A percentile compares a stretch with the other conserved stretches of the same genome.
These are phyloP conservation scores for Oncorhynchus keta DNA, from an alignment of 2,113 vertebrate species.

Conservation along the genomic window DNA sequence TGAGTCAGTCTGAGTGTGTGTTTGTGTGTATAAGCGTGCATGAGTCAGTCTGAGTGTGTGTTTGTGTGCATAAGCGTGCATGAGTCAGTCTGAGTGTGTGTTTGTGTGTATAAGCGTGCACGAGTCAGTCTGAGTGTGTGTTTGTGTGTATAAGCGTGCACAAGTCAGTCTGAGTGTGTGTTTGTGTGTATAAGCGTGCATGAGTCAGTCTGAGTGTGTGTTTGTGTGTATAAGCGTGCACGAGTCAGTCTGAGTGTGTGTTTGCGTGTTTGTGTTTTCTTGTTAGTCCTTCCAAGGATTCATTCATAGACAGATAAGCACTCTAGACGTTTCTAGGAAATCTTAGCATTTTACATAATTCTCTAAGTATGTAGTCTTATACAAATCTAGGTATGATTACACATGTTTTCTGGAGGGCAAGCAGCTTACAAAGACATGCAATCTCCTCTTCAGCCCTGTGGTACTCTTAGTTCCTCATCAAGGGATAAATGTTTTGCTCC, in stretches of 20 bases:
- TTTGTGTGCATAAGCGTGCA: no score
- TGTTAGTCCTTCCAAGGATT: no score
- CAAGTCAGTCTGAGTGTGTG: no score
- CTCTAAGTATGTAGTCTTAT: neutral
- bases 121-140: no score
- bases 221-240: neutral
- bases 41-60: no score
- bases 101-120: no score
- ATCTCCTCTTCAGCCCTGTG: neutral
- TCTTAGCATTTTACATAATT: neutral
- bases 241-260: neutral
- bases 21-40: no score
- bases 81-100: no score
- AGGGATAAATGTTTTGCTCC: no score
- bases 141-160: no score
- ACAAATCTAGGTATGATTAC: neutral
- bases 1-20: no score
- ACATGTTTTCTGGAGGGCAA: conserved; percentile 4
- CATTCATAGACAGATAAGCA: neutral
- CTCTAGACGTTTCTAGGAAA: neutral
- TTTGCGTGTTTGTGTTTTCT: neutral
- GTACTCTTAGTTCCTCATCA: neutral
- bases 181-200: no score
- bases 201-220: neutral
- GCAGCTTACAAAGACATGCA: conserved; percentile 4